Evolutionary conservation across 2,113 vertebrate genomes (phyloP).

Genomic region (Actinemys pallida): DNA sequence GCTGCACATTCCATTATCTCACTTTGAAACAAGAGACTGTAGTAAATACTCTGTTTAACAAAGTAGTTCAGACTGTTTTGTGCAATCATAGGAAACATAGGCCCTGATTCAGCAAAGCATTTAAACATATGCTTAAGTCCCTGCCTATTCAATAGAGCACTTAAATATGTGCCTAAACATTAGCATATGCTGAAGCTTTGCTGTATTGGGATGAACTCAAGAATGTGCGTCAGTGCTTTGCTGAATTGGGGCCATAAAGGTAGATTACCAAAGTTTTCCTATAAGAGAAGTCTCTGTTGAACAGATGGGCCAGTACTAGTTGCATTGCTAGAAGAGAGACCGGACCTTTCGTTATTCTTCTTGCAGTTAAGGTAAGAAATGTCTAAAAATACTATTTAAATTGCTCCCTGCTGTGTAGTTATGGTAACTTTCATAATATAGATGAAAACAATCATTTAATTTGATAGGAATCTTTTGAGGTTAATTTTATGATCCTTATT

Average conservation of each 20-base stretch:
- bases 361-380: conserved; percentile 30
- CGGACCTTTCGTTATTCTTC: not conserved
- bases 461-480: not conserved
- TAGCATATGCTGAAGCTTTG: not conserved
- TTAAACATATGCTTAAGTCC: not conserved
- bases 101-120: accelerated
- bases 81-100: not conserved
- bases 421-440: conserved; percentile 19
- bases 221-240: conserved; percentile 17
- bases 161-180: not conserved
- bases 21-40: not conserved
- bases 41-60: not conserved
- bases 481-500: conserved; percentile 16
- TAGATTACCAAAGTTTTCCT: not conserved
- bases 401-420: conserved; percentile 23
- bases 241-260: not conserved
- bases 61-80: accelerated
- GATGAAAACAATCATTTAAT: conserved; percentile 6
- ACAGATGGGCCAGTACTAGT: not conserved
- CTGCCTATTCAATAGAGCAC: not conserved
- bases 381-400: not conserved
- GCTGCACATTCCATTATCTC: accelerated
- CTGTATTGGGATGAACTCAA: conserved; percentile 39
- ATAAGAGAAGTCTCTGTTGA: not conserved
- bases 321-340: conserved; percentile 6